Conservation (phyloP, 1,140 invertebrate species). For the Gryon sp. region DNA sequence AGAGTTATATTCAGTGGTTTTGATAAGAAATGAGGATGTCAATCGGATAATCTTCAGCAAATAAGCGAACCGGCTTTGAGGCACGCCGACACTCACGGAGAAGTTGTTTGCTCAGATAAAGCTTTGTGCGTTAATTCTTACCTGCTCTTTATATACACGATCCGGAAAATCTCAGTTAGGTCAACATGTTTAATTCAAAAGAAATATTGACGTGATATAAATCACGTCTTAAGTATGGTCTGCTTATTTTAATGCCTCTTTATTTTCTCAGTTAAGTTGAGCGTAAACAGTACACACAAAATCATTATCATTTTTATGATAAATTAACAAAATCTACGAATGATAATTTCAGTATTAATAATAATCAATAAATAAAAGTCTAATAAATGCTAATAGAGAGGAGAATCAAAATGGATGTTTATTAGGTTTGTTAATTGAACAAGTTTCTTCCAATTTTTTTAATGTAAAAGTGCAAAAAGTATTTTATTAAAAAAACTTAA, state of each 20-base stretch:
- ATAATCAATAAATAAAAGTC: too few species aligned
- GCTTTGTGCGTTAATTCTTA: constrained; percentile 62
- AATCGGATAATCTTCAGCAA: constrained; percentile 66
- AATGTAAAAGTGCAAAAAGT: too few species aligned
- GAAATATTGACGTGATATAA: constrained; percentile 60
- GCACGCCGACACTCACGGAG: constrained; percentile 53
- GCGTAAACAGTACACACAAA: too few species aligned
- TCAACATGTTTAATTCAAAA: constrained; percentile 55
- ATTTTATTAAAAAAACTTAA: too few species aligned
- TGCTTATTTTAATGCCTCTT: background rate
- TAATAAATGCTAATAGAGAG: too few species aligned
- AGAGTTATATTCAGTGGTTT: constrained; percentile 54
- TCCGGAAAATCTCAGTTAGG: constrained; percentile 57
- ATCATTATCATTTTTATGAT: too few species aligned
- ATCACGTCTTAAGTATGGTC: constrained; percentile 39
- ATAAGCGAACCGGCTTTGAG: constrained; percentile 65
- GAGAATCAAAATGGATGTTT: too few species aligned
- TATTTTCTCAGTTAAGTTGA: background rate
- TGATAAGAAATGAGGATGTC: constrained; percentile 65
- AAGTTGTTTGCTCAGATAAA: constrained; percentile 65
- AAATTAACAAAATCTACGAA: too few species aligned
- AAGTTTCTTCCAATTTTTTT: too few species aligned
- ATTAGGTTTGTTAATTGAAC: too few species aligned
- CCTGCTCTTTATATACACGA: constrained; percentile 37
- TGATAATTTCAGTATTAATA: too few species aligned